Evolutionary conservation across 2,888 invertebrate species (phyloP).

Genomic region (Erynnis tages): DNA sequence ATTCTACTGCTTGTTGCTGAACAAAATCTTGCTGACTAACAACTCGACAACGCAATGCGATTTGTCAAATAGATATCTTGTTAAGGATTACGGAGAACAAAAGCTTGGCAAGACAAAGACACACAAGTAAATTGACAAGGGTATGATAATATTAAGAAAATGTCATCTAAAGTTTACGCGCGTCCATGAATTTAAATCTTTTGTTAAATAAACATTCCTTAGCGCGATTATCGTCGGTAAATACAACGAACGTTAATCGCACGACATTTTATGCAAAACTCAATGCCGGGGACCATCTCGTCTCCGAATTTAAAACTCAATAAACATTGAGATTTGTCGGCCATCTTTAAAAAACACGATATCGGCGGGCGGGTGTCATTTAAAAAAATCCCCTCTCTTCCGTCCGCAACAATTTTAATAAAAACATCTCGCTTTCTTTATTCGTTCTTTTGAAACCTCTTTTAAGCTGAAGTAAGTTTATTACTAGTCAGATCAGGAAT

Average conservation of each 20-base stretch:
- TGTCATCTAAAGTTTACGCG: too few relatives aligned
- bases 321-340: conserved; percentile 62
- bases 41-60: conserved; percentile 2
- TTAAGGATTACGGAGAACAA: neutral
- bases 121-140: neutral
- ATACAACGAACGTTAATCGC: conserved; percentile 1
- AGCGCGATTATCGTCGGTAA: neutral
- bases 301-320: conserved; percentile 59
- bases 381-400: conserved; percentile 60
- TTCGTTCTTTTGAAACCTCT: conserved; percentile 72
- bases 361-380: conserved; percentile 54
- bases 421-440: conserved; percentile 67
- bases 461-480: conserved; percentile 72
- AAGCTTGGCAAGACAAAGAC: neutral
- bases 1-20: too few relatives aligned
- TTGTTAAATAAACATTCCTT: neutral
- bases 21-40: conserved; percentile 12
- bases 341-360: conserved; percentile 49
- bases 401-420: conserved; percentile 66
- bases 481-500: conserved; percentile 79
- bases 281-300: conserved; percentile 29
- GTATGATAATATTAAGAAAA: too few relatives aligned
- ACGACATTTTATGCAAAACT: conserved; percentile 40
- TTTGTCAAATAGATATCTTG: conserved; percentile 10
- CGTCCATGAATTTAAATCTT: too few relatives aligned